Evolutionary conservation across 2,888 invertebrate species (phyloP), one percentile per base, ranked within the genome.

Genomic region (Ganaspis brasiliensis): DNA sequence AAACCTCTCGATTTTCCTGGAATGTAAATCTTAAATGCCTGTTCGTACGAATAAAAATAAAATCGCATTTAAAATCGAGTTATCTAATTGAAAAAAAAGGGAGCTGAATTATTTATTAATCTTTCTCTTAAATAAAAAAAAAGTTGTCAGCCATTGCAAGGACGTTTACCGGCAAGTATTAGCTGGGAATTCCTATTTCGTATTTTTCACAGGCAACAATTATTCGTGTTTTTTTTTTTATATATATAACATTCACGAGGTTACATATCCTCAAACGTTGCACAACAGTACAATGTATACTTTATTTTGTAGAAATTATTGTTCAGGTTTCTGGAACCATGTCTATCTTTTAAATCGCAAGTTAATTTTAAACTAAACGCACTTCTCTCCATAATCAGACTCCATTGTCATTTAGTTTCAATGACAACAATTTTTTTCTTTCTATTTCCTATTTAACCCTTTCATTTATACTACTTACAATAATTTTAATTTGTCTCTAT

Each of bases 21-120:
- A n/a, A 49, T 49, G 49, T 5, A 16, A 49, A 49, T 49, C n/a
- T n/a, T n/a, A 16, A 49, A 16, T 49, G 16, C 14, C 8, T 49
- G n/a, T 4, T 16, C 14, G n/a, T 45, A 45, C 14, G 14, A 49
- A 49, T 49, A 49, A 49, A n/a, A 49, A 49, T n/a, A 49, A 61
- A 61, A 35, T 61, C 19, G 10, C 37, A n/a, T 61, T 31, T 61
- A 12, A 63, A 61, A 61, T 8, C 35, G 16, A 35, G n/a, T 35
- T 61, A 35, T 37, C 61, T 61, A 19, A 49, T 49, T 49, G 16
- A n/a, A n/a, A 35, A 61, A 19, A 61, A 61, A 61, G 21, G 12
- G 5, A 49, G 16, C 49, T 63, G 63, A 63, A 63, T 63, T 63
- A 63, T 63, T 63, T 63, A 63, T 63, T 40, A 63, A 63, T 63